Conservation (phyloP, 2,113 vertebrate species). For the Pristiophorus japonicus region DNA sequence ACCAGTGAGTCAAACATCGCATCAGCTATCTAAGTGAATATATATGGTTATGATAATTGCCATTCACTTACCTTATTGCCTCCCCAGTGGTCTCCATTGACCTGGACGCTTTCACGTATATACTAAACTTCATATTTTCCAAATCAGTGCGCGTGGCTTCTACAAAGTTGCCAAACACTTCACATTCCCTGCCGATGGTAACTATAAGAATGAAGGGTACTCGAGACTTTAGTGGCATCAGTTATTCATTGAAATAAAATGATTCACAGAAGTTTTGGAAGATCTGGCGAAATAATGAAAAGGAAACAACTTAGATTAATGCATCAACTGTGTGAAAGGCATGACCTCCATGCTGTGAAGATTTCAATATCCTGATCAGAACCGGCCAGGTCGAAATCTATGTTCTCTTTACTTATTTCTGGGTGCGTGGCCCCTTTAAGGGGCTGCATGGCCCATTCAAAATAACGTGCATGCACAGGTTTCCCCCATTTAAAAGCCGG, state of each 20-base stretch:
- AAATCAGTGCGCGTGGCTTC: neutral
- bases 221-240: neutral
- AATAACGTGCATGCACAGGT: too few species aligned
- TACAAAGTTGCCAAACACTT: neutral
- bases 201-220: neutral
- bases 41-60: neutral
- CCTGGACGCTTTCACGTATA: neutral
- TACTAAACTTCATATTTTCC: neutral
- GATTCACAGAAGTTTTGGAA: neutral
- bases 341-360: neutral
- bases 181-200: neutral
- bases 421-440: too few species aligned
- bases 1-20: neutral
- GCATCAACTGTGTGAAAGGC: too few species aligned
- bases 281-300: neutral
- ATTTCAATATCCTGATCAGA: neutral
- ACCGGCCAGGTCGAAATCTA: neutral
- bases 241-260: neutral
- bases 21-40: neutral
- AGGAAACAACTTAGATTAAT: neutral
- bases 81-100: neutral
- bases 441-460: too few species aligned
- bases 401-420: too few species aligned
- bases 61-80: neutral
- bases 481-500: too few species aligned